phyloP scores from a whole-genome alignment of 2,797 vertebrate species.

The Esox masquinongy region DNA sequence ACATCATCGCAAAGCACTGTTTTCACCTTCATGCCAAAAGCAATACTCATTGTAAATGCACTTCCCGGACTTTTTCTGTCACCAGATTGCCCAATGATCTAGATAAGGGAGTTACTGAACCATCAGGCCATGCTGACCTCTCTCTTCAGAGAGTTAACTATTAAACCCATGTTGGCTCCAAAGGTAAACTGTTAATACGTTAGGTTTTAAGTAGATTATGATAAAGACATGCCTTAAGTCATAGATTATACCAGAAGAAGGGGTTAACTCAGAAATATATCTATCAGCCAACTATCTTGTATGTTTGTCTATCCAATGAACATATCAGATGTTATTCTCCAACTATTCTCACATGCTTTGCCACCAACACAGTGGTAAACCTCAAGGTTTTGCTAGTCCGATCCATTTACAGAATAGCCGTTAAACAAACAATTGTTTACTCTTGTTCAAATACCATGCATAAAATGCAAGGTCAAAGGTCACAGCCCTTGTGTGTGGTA shows the following conservation, averaged over 20 bases:
- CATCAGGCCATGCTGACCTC: conserved; percentile 26
- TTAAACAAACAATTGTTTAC: background rate
- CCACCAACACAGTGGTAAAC: background rate
- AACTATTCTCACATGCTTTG: background rate
- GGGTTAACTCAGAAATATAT: background rate
- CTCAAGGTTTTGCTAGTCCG: background rate
- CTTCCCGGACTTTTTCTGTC: conserved; percentile 1
- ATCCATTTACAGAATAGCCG: background rate
- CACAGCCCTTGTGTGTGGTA: background rate
- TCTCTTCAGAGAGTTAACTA: conserved; percentile 38
- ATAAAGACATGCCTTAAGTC: background rate
- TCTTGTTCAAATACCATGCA: background rate
- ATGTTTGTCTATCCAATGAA: background rate
- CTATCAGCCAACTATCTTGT: too few species aligned
- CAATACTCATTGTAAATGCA: background rate
- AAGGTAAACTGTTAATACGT: conserved; percentile 21
- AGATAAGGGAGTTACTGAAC: conserved; percentile 3
- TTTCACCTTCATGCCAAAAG: background rate
- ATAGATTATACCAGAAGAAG: background rate
- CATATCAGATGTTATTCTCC: background rate
- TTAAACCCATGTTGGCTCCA: conserved; percentile 23
- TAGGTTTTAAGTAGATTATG: conserved; percentile 20
- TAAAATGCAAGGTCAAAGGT: conserved; percentile 4
- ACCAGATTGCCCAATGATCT: conserved; percentile 6
- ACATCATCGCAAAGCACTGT: conserved; percentile 15